phyloP scores from a whole-genome alignment of 2,888 invertebrate genomes.

The Azorinus chamasolen region DNA sequence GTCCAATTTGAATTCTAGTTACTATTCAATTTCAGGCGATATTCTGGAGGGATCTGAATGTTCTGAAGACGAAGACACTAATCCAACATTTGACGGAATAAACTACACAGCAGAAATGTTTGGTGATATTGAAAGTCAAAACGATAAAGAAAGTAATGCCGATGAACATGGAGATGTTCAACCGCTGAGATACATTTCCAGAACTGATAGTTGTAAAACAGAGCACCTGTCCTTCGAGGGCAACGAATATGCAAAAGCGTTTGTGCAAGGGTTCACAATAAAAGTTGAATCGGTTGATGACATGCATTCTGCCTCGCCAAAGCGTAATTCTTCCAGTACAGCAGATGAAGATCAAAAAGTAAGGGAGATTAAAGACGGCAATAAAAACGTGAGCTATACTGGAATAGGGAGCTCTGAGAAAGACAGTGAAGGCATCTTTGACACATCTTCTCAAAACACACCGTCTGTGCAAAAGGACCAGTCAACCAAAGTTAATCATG shows the following conservation, averaged over 20 bases:
- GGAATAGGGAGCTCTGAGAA: neutral
- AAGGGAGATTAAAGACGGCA: neutral
- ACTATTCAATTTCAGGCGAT: slow-evolving; percentile 41
- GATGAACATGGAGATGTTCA: neutral
- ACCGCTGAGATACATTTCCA: neutral
- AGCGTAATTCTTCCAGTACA: neutral
- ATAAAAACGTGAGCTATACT: neutral
- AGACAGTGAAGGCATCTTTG: neutral
- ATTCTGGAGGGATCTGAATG: slow-evolving; percentile 25
- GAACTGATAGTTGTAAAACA: neutral
- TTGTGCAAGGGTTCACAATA: slow-evolving; percentile 52
- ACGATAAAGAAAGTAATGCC: neutral
- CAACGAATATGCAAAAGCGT: slow-evolving; percentile 42
- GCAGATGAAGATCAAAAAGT: neutral
- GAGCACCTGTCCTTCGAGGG: neutral
- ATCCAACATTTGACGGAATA: slow-evolving; percentile 25
- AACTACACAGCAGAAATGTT: slow-evolving; percentile 56
- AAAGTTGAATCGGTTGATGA: slow-evolving; percentile 15
- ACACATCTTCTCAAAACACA: too few species aligned
- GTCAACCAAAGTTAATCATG: too few species aligned
- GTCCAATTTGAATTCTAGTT: too few species aligned
- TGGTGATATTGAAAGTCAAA: slow-evolving; percentile 48
- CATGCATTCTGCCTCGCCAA: neutral
- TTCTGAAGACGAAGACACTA: neutral
- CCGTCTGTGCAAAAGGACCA: too few species aligned